Conservation (phyloP, 2,797 vertebrate species). For the Philypnodon macrostomus region DNA sequence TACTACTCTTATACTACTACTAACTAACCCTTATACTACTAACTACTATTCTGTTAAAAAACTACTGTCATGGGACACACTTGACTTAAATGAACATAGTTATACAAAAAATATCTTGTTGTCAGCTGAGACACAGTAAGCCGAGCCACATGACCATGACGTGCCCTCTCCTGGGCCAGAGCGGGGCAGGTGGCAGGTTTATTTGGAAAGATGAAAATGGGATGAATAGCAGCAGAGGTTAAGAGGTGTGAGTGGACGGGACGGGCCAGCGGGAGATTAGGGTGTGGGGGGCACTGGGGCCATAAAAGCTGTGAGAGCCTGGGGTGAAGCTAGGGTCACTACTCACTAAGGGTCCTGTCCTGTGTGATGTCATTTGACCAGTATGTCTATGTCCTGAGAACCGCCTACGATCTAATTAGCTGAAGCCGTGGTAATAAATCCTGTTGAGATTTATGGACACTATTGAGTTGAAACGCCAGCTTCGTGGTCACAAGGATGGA, state of each 20-base stretch:
- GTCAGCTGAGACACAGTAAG: slow-evolving; percentile 54
- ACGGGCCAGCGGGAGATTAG: slow-evolving; percentile 23
- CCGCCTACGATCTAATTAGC: slow-evolving; percentile 65
- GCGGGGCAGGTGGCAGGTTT: slow-evolving; percentile 69
- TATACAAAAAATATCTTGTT: slow-evolving; percentile 14
- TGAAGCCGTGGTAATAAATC: slow-evolving; percentile 71
- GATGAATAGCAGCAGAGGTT: slow-evolving; percentile 78
- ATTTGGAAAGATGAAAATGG: slow-evolving; percentile 75
- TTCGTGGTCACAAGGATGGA: slow-evolving; percentile 50
- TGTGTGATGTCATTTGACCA: slow-evolving; percentile 69
- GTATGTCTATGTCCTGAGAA: slow-evolving; percentile 54
- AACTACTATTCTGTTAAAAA: no score
- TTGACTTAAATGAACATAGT: not conserved
- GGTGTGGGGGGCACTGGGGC: slow-evolving; percentile 31
- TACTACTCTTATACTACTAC: no score
- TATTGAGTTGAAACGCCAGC: slow-evolving; percentile 53
- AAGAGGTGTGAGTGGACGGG: slow-evolving; percentile 64
- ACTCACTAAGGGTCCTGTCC: slow-evolving; percentile 66
- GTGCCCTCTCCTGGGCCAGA: slow-evolving; percentile 15
- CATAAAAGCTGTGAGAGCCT: slow-evolving; percentile 71
- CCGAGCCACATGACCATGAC: slow-evolving; percentile 48
- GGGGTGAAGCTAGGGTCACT: slow-evolving; percentile 79
- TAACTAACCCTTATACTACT: no score
- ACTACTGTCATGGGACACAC: slow-evolving; percentile 3
- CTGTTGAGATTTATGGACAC: slow-evolving; percentile 69